These are phyloP conservation scores for Rotaria magnacalcarata DNA, from an alignment of 2,888 invertebrate species.

Conservation along the genomic window DNA sequence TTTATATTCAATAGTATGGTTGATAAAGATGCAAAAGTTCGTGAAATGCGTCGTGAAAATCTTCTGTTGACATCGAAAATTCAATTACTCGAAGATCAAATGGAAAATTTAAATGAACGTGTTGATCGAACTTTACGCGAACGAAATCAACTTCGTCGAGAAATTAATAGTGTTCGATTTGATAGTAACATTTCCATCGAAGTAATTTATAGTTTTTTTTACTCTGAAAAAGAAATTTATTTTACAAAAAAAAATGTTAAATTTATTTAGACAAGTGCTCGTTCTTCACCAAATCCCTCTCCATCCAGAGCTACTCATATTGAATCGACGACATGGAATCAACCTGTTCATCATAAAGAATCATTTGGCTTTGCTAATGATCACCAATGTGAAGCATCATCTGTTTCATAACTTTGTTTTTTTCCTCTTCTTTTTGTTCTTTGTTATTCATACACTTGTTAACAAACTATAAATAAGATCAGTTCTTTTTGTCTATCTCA, in stretches of 20 bases:
- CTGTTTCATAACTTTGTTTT: too few species aligned
- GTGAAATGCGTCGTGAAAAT: slow-evolving; percentile 12
- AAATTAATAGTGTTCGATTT: background rate
- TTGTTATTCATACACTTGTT: too few species aligned
- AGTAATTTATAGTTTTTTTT: background rate
- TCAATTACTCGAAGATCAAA: slow-evolving; percentile 13
- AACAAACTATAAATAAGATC: too few species aligned
- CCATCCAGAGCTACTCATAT: background rate
- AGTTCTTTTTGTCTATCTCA: too few species aligned
- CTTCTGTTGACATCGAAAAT: slow-evolving; percentile 21
- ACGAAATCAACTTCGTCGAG: background rate
- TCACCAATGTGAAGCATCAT: background rate
- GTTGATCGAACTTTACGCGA: background rate
- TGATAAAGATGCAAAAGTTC: slow-evolving; percentile 12
- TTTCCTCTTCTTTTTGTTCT: too few species aligned
- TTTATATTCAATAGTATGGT: background rate
- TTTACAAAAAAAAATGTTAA: too few species aligned
- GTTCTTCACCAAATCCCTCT: background rate
- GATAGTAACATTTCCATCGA: background rate
- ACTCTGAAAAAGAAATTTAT: background rate
- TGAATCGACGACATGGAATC: background rate
- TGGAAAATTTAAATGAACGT: slow-evolving; percentile 2
- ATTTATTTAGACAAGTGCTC: background rate
- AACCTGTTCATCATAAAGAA: background rate
- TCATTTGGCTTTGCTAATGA: background rate